Evolutionary conservation across 2,113 vertebrate species (phyloP), one percentile per base, ranked within the genome.

Genomic region (Semnornis frantzii): DNA sequence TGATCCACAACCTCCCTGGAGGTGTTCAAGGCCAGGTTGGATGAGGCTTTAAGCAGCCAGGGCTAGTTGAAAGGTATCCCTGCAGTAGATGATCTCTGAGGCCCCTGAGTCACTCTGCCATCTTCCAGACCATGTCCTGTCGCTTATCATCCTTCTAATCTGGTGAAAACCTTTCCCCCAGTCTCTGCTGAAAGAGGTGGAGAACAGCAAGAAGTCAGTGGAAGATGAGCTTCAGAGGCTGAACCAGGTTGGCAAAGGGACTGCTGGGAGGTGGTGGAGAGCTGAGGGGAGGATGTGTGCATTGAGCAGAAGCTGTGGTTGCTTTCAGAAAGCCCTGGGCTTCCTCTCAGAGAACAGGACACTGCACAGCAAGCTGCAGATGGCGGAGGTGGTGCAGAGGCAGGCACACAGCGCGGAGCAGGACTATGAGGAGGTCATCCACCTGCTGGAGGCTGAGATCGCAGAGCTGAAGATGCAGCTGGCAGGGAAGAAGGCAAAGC

Each of bases 401-500:
- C 98, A 97, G 79, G 93, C 97, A 8, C 98, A 97, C 96, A 98
- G 98, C 0, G 98, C 98, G 0, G 98, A 99, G 94, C 98, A 99
- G 96, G 99, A 99, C 97, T 99, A 99, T 0, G 98, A 99, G 95
- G 98, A 99, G 91, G 99, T 99, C 57, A 98, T 99, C 90, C 98
- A 98, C 88, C 96, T 99, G 65, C 98, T 99, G 90, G 98, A 99
- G 92, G 98, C 98, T 5, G 99, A 99, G 94, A 99, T 99, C 95
- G 97, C 87, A 69, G 99, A 99, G 95, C 97, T 99, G 84, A 99
- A 99, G 96, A 98, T 97, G 83, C 98, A 99, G 96, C 92, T 99
- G 89, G 89, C 70, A 0, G 96, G 95, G 54, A 98, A 97, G 81
- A 98, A 98, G 89, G 96, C 87, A 68, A 66, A 95, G 54, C 94